Evolutionary conservation across 2,888 invertebrate genomes (phyloP), one percentile per base, ranked within the genome.

Genomic region (Agriopis aurantiaria): DNA sequence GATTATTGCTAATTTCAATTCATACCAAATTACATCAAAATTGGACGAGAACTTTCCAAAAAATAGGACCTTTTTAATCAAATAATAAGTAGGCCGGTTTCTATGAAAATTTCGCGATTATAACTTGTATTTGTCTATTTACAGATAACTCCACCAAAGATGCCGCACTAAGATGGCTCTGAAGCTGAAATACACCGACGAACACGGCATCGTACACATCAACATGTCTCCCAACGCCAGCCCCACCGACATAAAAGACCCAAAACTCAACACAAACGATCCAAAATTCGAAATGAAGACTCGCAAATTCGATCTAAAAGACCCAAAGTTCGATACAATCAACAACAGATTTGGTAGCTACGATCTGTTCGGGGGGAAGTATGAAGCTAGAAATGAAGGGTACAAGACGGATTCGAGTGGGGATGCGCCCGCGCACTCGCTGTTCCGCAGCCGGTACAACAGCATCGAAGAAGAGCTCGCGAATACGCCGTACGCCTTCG

Each of bases 401-500:
- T 77, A 83, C 5, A 85, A 71, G 59, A 71, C 70, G 4, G 70
- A 71, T 45, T 71, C 85, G 48, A 84, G 88, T 69, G 87, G 83
- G 83, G 88, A 85, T 17, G 60, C 46, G 75, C 80, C 82, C 12
- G 84, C 86, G 40, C 87, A 84, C 3, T 93, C 94, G 40, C 85
- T 95, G 3, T 95, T 95, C 82, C 84, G 94, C 8, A 93, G 92
- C 72, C 87, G 95, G 5, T 93, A 94, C 90, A 95, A 94, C 76
- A 94, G 94, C 71, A 88, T 95, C 0, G 95, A 95, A 73, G 92
- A 94, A 69, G 95, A 95, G 45, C 80, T 95, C 0, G 94, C 95
- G 0, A 95, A 94, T 74, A 95, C 95, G 62, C 95, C 95, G 33
- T 95, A 95, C 82, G 95, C 95, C 68, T 95, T 95, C 86, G 89